Evolutionary conservation across 2,797 vertebrate genomes (phyloP).

Genomic region (Betta splendens): DNA sequence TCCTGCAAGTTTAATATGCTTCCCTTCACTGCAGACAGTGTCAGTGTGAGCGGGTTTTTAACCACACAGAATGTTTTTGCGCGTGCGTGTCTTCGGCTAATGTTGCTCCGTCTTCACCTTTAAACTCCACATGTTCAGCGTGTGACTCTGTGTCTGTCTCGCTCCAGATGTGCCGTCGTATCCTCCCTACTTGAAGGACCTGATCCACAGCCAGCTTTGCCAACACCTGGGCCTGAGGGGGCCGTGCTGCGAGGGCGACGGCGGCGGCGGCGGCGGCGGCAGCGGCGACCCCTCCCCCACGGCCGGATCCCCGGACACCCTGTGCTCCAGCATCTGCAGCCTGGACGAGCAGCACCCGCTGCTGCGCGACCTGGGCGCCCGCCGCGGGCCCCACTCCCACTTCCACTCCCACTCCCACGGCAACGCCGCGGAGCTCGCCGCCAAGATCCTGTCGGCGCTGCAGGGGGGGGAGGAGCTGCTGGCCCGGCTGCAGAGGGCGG

Average conservation of each 20-base stretch:
- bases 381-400: slow-evolving; percentile 63
- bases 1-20: slow-evolving; percentile 83
- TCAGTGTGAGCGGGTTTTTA: slow-evolving; percentile 57
- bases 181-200: slow-evolving; percentile 88
- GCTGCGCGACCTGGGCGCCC: slow-evolving; percentile 82
- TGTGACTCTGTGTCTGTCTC: slow-evolving; percentile 36
- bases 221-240: slow-evolving; percentile 83
- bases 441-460: slow-evolving; percentile 90
- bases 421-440: slow-evolving; percentile 83
- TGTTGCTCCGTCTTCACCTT: slow-evolving; percentile 18
- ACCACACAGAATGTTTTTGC: slow-evolving; percentile 45
- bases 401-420: slow-evolving; percentile 70
- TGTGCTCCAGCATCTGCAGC: slow-evolving; percentile 96
- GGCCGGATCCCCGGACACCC: slow-evolving; percentile 90
- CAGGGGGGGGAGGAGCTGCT: slow-evolving; percentile 87
- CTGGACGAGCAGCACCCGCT: slow-evolving; percentile 89
- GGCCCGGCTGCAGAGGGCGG: slow-evolving; percentile 84
- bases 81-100: slow-evolving; percentile 25
- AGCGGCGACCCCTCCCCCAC: slow-evolving; percentile 88
- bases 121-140: too few relatives aligned
- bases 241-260: slow-evolving; percentile 72
- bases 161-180: slow-evolving; percentile 76
- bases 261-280: slow-evolving; percentile 79
- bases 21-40: slow-evolving; percentile 62
- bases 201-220: slow-evolving; percentile 89